Base-by-base conservation (phyloP, 2,888 invertebrate genomes). In the Leptinotarsa peninsularis region DNA sequence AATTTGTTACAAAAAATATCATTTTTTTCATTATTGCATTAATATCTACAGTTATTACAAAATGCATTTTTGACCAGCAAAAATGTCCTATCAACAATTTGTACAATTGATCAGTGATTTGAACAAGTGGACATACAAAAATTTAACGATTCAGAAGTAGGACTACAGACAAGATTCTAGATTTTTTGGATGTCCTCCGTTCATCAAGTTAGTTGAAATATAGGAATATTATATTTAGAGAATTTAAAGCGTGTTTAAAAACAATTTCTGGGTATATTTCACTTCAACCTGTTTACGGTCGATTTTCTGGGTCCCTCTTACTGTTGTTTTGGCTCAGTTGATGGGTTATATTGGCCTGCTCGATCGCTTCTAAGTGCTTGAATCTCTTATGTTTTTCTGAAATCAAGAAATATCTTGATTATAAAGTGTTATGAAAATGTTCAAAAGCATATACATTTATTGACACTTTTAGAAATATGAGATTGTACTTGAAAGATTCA, bases 371-470 rank as follows among this genome's bases (percentile, higher is more conserved):
- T 5, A 90, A 91, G 73, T 91, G 90, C 84, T 90, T 91, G 76
- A 93, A 89, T 85, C 93, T 92, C 79, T 90, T 90, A 78, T 93
- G 90, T 90, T 93, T 93, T 82, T 89, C 93, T 93, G 85, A 18
- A 87, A 88, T 66, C 14, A 18, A n/a, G 1, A 69, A 54, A 49
- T 50, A 71, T 17, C 23, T 13, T 4, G 23, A 63, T 71, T 18
- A 49, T 54, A 52, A 52, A 52, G n/a, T 17, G 15, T 52, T 17
- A 52, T 52, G n/a, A 3, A 15, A 1, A n/a, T 52, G 4, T 2
- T 52, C 4, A 14, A n/a, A 17, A 17, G n/a, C 17, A 33, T 1
- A 33, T 7, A 33, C 2, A 33, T 33, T 1, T 7, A 33, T 33
- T 33, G 4, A 7, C 33, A 33, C 33, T 7, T 33, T 33, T 7